Evolutionary conservation across 2,113 vertebrate genomes (phyloP), one percentile per base, ranked within the genome.

Genomic region (Sinocyclocheilus rhinocerous): DNA sequence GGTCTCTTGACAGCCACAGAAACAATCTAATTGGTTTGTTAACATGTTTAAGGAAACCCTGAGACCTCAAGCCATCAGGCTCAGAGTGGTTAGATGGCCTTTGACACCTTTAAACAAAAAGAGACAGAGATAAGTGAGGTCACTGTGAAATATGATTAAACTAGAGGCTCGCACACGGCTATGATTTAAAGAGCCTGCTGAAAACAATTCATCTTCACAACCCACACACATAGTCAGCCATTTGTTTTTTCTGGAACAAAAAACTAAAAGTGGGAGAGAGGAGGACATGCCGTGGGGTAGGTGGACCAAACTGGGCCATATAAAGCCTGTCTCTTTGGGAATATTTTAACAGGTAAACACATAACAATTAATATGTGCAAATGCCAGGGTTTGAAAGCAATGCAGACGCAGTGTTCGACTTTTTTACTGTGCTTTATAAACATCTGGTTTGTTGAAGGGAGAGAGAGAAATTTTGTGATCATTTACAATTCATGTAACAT

Each of bases 131-230:
- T 91, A 90, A 91, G 90, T 90, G 90, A 89, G 90, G 88, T 91
- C 87, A 88, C 90, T 70, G 39, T 91, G 90, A 94, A 93, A 92
- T 90, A 90, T 90, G 91, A 93, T 94, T 92, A 92, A 92, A 90
- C 90, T 87, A 70, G 80, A 90, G 88, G 87, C 85, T 87, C 85
- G 76, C 73, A 67, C 90, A 86, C 12, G 72, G 80, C 87, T 92
- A 87, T 93, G 90, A 94, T 93, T 93, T 91, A 91, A 90, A 91
- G 86, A 87, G 88, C 52, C 48, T 69, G 85, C 67, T 77, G 85
- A 48, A 90, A 91, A 91, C 91, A 90, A 85, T 91, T 91, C 87
- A 89, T 91, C 87, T 89, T 88, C 29, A 85, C 77, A 85, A 69
- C 89, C 82, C 67, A 76, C 75, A 76, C 86, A 88, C 72, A 9